phyloP scores from a whole-genome alignment of 2,797 vertebrate genomes.

The Gila robusta region DNA sequence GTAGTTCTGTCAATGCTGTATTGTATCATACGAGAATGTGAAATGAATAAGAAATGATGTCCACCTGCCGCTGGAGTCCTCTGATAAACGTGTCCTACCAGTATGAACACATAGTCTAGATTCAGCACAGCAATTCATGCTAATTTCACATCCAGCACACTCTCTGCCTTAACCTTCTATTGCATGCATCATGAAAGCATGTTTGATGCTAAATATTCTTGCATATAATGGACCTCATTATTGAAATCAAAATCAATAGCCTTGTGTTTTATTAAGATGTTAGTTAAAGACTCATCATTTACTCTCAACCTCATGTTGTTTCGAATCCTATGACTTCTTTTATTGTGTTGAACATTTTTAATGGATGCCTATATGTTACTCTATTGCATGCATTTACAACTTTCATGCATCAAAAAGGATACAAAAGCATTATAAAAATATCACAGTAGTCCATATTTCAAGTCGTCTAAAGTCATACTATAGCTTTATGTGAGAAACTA shows the following conservation, averaged over 20 bases:
- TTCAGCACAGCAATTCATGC: conserved; percentile 28
- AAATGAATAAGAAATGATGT: conserved; percentile 5
- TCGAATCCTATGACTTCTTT: not conserved
- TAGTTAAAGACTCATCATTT: not conserved
- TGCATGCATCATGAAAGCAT: not conserved
- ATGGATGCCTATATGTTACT: not conserved
- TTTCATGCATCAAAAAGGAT: not conserved
- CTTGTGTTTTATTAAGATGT: not conserved
- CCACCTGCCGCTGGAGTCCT: not conserved
- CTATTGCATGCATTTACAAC: not conserved
- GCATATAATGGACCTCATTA: not conserved
- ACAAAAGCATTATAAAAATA: not conserved
- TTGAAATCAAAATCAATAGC: not conserved
- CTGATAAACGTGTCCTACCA: not conserved
- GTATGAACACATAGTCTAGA: conserved; percentile 5
- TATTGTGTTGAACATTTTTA: not conserved
- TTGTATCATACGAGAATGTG: not conserved
- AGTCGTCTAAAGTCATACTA: not conserved
- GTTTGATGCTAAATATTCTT: not conserved
- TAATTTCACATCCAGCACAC: not conserved
- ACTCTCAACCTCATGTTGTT: not conserved
- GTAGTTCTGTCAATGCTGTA: not conserved
- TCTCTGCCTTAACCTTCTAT: not conserved
- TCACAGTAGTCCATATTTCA: not conserved
- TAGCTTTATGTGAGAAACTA: not conserved